phyloP scores from a whole-genome alignment of 2,113 vertebrate species.

The Sialia sialis region DNA sequence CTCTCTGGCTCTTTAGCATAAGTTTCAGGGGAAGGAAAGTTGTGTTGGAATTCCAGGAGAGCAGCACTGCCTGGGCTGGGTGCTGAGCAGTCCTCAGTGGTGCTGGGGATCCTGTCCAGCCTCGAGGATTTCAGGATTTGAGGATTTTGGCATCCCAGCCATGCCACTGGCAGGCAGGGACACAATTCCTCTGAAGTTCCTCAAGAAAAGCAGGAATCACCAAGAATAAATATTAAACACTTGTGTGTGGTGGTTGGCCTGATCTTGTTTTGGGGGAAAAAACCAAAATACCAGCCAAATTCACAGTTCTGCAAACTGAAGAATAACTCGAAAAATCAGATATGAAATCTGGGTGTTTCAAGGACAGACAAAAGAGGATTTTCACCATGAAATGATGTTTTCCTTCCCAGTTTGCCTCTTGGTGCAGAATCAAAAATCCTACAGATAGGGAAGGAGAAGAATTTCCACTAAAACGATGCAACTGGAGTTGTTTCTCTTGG shows the following conservation, averaged over 20 bases:
- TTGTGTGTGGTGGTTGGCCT: background rate
- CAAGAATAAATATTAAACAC: background rate
- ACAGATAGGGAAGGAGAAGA: accelerated
- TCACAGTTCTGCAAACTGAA: background rate
- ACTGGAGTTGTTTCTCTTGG: background rate
- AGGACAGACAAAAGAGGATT: background rate
- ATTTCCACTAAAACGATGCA: accelerated
- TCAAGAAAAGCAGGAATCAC: background rate
- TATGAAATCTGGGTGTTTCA: background rate
- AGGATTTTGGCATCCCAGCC: background rate
- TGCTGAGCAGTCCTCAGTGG: too few relatives aligned
- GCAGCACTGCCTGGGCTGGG: background rate
- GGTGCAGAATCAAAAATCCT: background rate
- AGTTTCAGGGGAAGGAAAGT: background rate
- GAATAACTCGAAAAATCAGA: accelerated
- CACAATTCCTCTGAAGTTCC: background rate
- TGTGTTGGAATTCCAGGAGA: background rate
- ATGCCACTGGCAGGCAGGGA: background rate
- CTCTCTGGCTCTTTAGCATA: background rate
- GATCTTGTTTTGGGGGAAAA: accelerated
- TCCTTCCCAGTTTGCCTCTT: background rate
- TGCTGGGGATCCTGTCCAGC: too few relatives aligned
- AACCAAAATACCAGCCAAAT: background rate
- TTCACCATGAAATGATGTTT: background rate
- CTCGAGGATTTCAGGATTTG: background rate